Evolutionary conservation across 2,888 invertebrate genomes (phyloP).

Genomic region (Geophilus truncorum): DNA sequence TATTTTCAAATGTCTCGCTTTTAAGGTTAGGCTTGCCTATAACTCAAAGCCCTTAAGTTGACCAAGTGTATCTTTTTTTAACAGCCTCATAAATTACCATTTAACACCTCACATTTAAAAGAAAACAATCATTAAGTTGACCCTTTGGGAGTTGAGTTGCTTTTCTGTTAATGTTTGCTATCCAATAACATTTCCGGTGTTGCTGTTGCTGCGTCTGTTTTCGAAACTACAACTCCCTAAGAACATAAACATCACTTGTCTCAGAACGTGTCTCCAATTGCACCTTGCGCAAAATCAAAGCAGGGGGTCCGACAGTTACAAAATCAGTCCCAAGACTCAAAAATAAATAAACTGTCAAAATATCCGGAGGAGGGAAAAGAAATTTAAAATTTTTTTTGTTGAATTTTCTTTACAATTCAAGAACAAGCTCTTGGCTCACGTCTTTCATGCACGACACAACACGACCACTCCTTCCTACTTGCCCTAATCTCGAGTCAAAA

Average conservation of each 20-base stretch:
- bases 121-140: neutral
- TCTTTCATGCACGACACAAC: neutral
- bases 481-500: neutral
- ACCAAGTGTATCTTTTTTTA: neutral
- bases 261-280: neutral
- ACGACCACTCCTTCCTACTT: neutral
- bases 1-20: no score
- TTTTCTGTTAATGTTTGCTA: neutral
- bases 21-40: no score
- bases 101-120: neutral
- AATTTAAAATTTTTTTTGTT: no score
- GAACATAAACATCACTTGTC: neutral
- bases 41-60: no score
- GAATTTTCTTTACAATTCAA: no score
- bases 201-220: neutral
- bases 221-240: neutral
- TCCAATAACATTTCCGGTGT: neutral
- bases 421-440: neutral
- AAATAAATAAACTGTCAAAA: neutral
- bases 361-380: no score
- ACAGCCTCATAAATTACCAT: neutral
- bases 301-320: no score
- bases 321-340: neutral
- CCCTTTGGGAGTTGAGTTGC: neutral
- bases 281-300: neutral